Evolutionary conservation across 2,888 invertebrate genomes (phyloP), one percentile per base, ranked within the genome.

Genomic region (Apamea epomidion): DNA sequence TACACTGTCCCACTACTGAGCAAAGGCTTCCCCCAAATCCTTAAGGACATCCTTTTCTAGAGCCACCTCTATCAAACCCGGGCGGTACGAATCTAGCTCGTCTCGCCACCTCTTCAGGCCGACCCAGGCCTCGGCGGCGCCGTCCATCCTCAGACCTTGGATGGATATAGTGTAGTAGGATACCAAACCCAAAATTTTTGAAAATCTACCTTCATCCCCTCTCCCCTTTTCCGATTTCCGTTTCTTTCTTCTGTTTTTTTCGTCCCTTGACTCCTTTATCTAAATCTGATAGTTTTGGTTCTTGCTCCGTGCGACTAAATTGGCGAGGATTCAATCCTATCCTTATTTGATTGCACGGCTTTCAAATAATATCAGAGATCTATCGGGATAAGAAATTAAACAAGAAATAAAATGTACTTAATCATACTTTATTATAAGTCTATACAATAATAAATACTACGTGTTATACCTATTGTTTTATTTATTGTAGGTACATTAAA

Each of bases 391-490:
- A 37, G 10, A 80, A 85, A 74, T 62, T 51, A 84, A 77, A 85
- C 65, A 72, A 79, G 1, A 71, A 62, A 58, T 69, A 16, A 64
- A 72, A 74, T 73, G 71, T 82, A 77, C 87, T 85, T 89, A 87
- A 81, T 87, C 85, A 87, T 88, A 87, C 83, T 90, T 88, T 91
- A 89, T 87, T 86, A 77, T 78, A 82, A 89, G 60, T 85, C 88
- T 89, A 87, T 87, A 90, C 89, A 90, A 85, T 82, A 91, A 90
- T 92, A 92, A 91, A 91, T 92, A 92, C 88, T 90, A 89, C 74
- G 79, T 85, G 87, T 89, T 84, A 87, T 32, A 82, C 4, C 72
- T 81, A 84, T 81, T 86, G 80, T 86, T 84, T 90, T 62, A 89
- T 84, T 89, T 83, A 78, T 76, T 76, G 32, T 73, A 25, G 25